Percentiles rank a stretch among this genome's conserved stretches.
These are phyloP conservation scores for Paramormyrops kingsleyae DNA, from an alignment of 2,113 vertebrate species.

Conservation along the genomic window DNA sequence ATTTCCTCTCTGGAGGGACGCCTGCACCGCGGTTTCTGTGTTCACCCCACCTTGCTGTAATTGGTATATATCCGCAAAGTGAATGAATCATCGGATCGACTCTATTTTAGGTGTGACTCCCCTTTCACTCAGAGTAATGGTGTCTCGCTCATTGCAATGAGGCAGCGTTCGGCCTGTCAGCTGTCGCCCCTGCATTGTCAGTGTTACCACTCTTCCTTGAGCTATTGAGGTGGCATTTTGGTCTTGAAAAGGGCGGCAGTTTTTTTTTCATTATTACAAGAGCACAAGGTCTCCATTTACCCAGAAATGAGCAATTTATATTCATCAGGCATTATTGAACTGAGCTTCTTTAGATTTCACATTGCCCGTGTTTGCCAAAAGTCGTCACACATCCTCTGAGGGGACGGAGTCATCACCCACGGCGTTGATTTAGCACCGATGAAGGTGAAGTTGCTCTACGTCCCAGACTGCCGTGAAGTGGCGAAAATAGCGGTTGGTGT, in stretches of 20 bases:
- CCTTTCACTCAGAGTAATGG: background rate
- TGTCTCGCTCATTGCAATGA: background rate
- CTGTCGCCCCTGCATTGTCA: background rate
- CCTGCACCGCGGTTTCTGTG: background rate
- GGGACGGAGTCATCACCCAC: background rate
- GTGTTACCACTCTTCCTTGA: background rate
- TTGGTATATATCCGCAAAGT: background rate
- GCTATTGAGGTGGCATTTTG: conserved; percentile 8
- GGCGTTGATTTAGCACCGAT: background rate
- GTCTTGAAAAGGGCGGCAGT: background rate
- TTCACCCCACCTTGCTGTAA: background rate
- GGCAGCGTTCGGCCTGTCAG: background rate
- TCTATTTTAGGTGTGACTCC: background rate
- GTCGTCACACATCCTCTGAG: background rate
- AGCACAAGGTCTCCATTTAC: conserved; percentile 37
- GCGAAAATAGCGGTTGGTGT: background rate
- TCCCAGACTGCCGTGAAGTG: background rate
- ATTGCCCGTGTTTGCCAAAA: conserved; percentile 17
- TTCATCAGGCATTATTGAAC: conserved; percentile 34
- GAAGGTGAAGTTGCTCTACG: background rate
- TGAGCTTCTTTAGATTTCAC: conserved; percentile 23
- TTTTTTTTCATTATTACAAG: conserved; percentile 16
- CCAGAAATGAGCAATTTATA: conserved; percentile 45
- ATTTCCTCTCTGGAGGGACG: background rate
- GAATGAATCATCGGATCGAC: background rate